Conservation (phyloP, 1,140 invertebrate species). For the Euwallacea fornicatus region DNA sequence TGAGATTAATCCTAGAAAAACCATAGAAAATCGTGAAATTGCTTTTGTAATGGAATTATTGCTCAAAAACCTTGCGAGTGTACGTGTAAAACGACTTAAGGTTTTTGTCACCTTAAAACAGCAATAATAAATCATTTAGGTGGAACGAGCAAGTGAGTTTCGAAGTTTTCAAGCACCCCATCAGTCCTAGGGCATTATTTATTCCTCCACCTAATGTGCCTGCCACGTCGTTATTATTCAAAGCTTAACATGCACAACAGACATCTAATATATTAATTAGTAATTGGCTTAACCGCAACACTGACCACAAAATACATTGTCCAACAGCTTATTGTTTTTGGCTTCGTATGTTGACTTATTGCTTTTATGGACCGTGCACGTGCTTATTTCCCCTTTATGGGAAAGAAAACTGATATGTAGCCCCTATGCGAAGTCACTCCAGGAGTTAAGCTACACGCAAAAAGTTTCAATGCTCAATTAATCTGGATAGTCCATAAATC, state of each 20-base stretch:
- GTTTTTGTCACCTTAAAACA: neutral
- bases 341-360: constrained; percentile 3
- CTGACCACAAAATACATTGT: constrained; percentile 14
- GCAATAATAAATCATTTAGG: constrained; percentile 1
- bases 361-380: neutral
- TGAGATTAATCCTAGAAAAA: constrained; percentile 22
- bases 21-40: constrained; percentile 22
- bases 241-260: neutral
- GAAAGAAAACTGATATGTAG: no score
- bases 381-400: neutral
- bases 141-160: neutral
- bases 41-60: constrained; percentile 25
- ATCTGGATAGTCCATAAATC: constrained; percentile 1
- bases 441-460: no score
- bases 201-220: no score
- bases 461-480: neutral
- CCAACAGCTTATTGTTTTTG: constrained; percentile 12
- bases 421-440: no score
- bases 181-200: no score
- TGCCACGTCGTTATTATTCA: no score
- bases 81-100: neutral
- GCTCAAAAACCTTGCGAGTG: constrained; percentile 6
- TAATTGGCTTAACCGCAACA: constrained; percentile 19
- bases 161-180: no score
- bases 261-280: constrained; percentile 5